Conservation (phyloP, 2,113 vertebrate genomes). For the Sciurus niger region DNA sequence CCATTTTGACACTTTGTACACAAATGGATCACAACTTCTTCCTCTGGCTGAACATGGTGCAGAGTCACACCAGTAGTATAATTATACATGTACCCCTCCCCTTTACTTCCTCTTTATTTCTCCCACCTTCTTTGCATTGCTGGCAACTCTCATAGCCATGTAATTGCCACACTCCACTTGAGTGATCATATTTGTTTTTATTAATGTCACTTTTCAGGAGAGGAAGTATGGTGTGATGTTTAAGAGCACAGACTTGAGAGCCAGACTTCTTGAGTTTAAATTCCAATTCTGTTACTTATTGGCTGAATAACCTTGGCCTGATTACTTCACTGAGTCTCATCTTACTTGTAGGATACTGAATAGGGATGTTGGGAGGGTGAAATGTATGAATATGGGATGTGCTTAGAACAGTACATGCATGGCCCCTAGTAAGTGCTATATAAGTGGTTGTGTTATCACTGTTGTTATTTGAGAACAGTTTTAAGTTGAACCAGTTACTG, state of each 20-base stretch:
- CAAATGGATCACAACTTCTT: no score
- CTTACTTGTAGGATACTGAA: not conserved
- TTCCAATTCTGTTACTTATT: slow-evolving; percentile 9
- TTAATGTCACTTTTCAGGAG: slow-evolving; percentile 43
- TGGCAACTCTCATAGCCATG: not conserved
- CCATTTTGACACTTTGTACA: no score
- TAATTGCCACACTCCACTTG: not conserved
- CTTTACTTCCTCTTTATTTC: not conserved
- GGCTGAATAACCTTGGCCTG: slow-evolving; percentile 29
- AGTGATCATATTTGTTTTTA: slow-evolving; percentile 58
- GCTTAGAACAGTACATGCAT: slow-evolving; percentile 16
- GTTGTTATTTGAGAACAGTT: slow-evolving; percentile 37
- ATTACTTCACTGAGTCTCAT: slow-evolving; percentile 25
- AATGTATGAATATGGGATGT: not conserved
- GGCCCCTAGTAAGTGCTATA: not conserved
- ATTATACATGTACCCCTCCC: no score
- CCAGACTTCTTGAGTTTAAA: slow-evolving; percentile 23
- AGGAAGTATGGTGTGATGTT: slow-evolving; percentile 13
- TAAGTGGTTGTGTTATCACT: not conserved
- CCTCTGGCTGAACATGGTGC: no score
- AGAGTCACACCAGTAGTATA: no score
- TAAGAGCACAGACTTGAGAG: not conserved
- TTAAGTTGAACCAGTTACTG: not conserved
- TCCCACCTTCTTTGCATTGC: not conserved
- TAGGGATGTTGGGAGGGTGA: slow-evolving; percentile 18